Evolutionary conservation across 2,113 vertebrate genomes (phyloP).

Genomic region (Tangachromis dhanisi): DNA sequence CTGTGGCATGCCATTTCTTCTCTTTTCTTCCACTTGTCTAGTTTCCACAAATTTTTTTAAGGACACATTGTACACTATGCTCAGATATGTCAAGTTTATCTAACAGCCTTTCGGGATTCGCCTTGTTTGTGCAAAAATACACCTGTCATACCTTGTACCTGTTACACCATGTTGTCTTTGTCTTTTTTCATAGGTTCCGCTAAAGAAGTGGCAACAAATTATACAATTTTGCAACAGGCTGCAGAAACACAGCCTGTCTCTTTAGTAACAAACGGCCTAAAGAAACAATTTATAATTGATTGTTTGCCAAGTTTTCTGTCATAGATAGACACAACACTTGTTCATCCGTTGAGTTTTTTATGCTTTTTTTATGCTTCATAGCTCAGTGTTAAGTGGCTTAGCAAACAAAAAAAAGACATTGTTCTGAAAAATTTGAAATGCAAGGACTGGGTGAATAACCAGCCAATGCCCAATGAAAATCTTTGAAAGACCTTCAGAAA

Average conservation of each 20-base stretch:
- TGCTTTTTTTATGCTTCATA: not conserved
- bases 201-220: not conserved
- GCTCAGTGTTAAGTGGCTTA: not conserved
- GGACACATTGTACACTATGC: not conserved
- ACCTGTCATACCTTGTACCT: not conserved
- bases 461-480: not conserved
- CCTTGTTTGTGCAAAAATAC: not conserved
- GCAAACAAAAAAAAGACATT: not conserved
- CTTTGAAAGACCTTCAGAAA: not conserved
- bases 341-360: not conserved
- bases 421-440: not conserved
- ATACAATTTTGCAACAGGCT: not conserved
- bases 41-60: not conserved
- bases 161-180: not conserved
- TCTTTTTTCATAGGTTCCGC: not conserved
- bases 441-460: not conserved
- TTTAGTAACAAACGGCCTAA: not conserved
- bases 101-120: not conserved
- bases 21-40: not conserved
- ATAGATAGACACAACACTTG: not conserved
- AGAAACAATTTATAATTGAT: not conserved
- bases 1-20: not conserved
- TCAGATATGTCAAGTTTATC: not conserved
- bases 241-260: not conserved
- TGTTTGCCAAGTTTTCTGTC: not conserved